Percentiles rank a stretch among this genome's conserved stretches.
phyloP scores from a whole-genome alignment of 2,797 vertebrate genomes.

The Chelonia mydas region DNA sequence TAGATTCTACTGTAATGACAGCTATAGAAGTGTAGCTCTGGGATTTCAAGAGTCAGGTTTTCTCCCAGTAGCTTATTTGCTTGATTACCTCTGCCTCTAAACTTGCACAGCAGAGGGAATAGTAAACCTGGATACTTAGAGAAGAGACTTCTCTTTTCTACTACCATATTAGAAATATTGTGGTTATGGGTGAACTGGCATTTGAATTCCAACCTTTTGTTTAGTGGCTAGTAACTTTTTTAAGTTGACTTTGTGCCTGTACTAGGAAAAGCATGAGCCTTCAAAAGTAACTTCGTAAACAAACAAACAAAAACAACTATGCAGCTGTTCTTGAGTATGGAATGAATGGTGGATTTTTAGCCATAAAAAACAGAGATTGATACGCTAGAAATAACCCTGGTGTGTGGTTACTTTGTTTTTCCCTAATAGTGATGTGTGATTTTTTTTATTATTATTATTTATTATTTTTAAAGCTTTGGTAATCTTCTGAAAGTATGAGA shows the following conservation, averaged over 20 bases:
- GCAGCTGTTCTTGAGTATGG: background rate
- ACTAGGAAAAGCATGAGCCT: background rate
- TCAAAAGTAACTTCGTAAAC: background rate
- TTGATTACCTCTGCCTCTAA: background rate
- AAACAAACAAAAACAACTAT: background rate
- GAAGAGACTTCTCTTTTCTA: background rate
- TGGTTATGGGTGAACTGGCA: background rate
- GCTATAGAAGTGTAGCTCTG: background rate
- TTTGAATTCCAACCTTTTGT: constrained; percentile 4
- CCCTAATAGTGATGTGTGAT: background rate
- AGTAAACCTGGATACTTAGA: background rate
- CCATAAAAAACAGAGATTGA: background rate
- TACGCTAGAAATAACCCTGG: background rate
- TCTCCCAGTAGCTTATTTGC: background rate
- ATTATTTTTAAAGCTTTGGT: background rate
- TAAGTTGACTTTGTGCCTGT: background rate
- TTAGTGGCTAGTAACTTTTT: background rate
- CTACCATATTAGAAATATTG: background rate
- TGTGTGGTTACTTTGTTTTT: background rate
- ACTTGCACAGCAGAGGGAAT: background rate
- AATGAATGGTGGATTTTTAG: background rate
- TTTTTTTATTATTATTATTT: too few species aligned
- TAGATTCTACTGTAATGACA: background rate
- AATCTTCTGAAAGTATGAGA: background rate
- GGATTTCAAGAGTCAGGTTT: constrained; percentile 13